Evolutionary conservation across 2,888 invertebrate species (phyloP), one percentile per base, ranked within the genome.

Genomic region (Heliconius sara): DNA sequence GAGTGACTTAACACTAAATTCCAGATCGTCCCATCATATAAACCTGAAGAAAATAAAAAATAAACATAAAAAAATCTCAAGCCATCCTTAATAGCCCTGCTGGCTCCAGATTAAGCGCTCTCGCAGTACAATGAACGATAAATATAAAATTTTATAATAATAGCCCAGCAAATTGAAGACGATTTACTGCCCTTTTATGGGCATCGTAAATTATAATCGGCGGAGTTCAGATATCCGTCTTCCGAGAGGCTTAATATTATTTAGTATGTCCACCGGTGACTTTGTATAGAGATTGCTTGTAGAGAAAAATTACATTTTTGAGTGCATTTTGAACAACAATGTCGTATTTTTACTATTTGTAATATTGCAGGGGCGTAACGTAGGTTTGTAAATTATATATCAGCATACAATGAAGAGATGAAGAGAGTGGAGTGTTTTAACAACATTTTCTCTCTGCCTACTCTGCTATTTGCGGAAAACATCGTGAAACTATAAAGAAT

Each of bases 101-200:
- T 39, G 34, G 60, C 60, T 73, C 34, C n/a, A 60, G 30, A 57
- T 60, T 60, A 39, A 60, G 73, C 30, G 47, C 60, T 60, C 73
- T 34, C 34, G 10, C 60, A n/a, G 30, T 73, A 57, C 57, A 73
- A 57, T 57, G 73, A 52, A 74, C 78, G 66, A 68, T 78, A 74
- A 66, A 75, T 78, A 71, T 80, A 75, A 81, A 78, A 75, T 60
- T 75, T 81, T 75, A 79, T 77, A 79, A 81, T 76, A 77, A 80
- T 75, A 76, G 57, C 60, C 65, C 78, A 63, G 60, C 72, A 79
- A 78, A 79, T 82, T 81, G 75, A 73, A 79, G 79, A 76, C 70
- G 81, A 81, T 79, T 78, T 79, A 82, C 73, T 78, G 72, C 52
- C 67, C 63, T 79, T 77, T 79, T 79, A 82, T 78, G 67, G 43